Evolutionary conservation across 2,888 invertebrate species (phyloP).

Genomic region (Ormyrus labotus): DNA sequence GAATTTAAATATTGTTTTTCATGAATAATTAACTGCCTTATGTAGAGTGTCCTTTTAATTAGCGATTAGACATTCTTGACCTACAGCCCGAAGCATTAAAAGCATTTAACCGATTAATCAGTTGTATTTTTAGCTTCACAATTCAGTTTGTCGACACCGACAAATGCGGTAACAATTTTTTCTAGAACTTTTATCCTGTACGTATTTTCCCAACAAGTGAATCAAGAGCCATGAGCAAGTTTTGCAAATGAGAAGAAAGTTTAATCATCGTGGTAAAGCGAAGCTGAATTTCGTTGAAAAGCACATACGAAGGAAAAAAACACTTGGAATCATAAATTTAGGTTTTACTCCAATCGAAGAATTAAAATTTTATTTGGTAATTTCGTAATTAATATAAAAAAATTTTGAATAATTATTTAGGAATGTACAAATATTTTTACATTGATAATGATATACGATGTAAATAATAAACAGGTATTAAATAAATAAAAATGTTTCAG

Average conservation of each 20-base stretch:
- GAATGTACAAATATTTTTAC: too few relatives aligned
- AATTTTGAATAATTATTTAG: too few relatives aligned
- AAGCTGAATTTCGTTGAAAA: too few relatives aligned
- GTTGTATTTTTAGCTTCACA: conserved; percentile 14
- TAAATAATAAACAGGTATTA: too few relatives aligned
- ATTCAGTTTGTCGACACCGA: conserved; percentile 4
- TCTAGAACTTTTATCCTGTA: conserved; percentile 5
- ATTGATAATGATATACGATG: too few relatives aligned
- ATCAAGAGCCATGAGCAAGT: background rate
- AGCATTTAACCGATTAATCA: conserved; percentile 28
- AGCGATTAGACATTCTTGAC: conserved; percentile 30
- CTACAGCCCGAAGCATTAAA: conserved; percentile 24
- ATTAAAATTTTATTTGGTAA: too few relatives aligned
- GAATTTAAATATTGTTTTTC: conserved; percentile 7
- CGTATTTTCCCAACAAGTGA: background rate
- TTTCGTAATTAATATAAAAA: too few relatives aligned
- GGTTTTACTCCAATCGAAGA: too few relatives aligned
- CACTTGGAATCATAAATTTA: too few relatives aligned
- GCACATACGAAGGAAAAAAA: too few relatives aligned
- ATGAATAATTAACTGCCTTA: background rate
- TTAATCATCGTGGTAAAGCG: background rate
- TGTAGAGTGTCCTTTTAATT: conserved; percentile 20
- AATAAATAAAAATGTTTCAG: too few relatives aligned
- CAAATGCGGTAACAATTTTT: conserved; percentile 5
- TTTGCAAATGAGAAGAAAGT: background rate